Evolutionary conservation across 1,140 invertebrate genomes (phyloP).

Genomic region (Drosophila teissieri): DNA sequence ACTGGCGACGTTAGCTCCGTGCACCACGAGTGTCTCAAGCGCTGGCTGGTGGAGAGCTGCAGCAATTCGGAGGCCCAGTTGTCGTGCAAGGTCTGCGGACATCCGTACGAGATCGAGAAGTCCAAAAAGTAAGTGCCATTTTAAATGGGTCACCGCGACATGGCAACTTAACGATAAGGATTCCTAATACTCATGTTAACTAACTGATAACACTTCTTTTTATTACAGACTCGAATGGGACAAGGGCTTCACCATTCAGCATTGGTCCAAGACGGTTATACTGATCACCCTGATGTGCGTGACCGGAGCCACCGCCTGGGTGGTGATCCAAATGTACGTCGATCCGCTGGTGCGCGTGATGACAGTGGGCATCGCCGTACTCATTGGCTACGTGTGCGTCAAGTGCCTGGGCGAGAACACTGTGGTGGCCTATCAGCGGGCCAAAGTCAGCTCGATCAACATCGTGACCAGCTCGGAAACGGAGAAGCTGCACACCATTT

Average conservation of each 20-base stretch:
- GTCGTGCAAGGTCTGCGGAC: conserved; percentile 92
- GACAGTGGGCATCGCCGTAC: conserved; percentile 91
- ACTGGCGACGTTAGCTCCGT: conserved; percentile 95
- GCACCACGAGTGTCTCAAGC: conserved; percentile 96
- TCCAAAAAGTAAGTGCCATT: conserved; percentile 85
- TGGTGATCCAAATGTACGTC: conserved; percentile 91
- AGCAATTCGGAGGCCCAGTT: conserved; percentile 86
- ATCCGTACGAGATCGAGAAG: conserved; percentile 90
- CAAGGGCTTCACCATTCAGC: conserved; percentile 91
- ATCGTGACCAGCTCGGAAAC: conserved; percentile 87
- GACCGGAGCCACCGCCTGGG: conserved; percentile 91
- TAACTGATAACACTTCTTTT: neutral
- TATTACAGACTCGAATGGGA: conserved; percentile 90
- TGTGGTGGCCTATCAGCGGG: conserved; percentile 93
- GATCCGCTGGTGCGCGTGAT: conserved; percentile 91
- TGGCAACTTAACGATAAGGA: neutral
- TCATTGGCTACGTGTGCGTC: conserved; percentile 93
- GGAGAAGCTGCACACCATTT: conserved; percentile 83
- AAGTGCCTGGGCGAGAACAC: conserved; percentile 94
- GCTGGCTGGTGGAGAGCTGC: conserved; percentile 92
- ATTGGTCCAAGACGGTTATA: conserved; percentile 89
- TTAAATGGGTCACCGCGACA: neutral
- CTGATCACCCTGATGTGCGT: conserved; percentile 91
- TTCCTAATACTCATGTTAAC: neutral
- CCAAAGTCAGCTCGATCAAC: conserved; percentile 94